Evolutionary conservation across 2,888 invertebrate species (phyloP).

Genomic region (Torymus auratus): DNA sequence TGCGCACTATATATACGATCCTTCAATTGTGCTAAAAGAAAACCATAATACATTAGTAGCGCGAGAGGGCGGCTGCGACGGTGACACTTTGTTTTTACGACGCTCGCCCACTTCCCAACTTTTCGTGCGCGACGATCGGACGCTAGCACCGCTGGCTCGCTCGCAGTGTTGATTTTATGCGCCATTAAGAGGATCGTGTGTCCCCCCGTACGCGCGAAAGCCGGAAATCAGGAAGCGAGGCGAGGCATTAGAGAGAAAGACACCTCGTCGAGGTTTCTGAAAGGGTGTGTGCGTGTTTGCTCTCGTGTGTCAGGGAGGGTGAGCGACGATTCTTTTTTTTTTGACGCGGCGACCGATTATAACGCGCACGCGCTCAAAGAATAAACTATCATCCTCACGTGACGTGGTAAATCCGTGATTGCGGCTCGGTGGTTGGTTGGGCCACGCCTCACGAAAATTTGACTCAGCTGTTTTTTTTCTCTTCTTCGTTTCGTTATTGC

Average conservation of each 20-base stretch:
- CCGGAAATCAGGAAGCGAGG: slow-evolving; percentile 68
- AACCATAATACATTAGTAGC: slow-evolving; percentile 28
- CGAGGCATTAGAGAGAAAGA: slow-evolving; percentile 60
- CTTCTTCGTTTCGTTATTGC: too few species aligned
- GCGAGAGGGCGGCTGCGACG: too few species aligned
- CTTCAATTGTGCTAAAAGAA: slow-evolving; percentile 35
- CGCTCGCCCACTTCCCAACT: neutral
- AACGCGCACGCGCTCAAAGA: neutral
- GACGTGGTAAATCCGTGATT: slow-evolving; percentile 10
- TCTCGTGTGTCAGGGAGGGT: neutral
- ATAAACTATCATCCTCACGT: slow-evolving; percentile 11
- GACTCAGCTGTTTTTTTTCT: slow-evolving; percentile 37
- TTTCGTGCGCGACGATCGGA: neutral
- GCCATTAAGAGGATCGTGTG: slow-evolving; percentile 73
- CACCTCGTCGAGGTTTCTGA: slow-evolving; percentile 10
- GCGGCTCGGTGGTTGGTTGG: neutral
- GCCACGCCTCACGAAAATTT: slow-evolving; percentile 40
- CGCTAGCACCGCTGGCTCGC: neutral
- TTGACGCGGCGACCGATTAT: slow-evolving; percentile 28
- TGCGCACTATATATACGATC: slow-evolving; percentile 2
- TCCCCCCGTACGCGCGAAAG: slow-evolving; percentile 60
- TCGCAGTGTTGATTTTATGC: slow-evolving; percentile 63
- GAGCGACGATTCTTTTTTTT: slow-evolving; percentile 29
- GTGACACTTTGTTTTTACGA: slow-evolving; percentile 29
- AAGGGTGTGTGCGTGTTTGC: slow-evolving; percentile 44